Conservation (phyloP, 2,113 vertebrate species). For the Fregata magnificens region DNA sequence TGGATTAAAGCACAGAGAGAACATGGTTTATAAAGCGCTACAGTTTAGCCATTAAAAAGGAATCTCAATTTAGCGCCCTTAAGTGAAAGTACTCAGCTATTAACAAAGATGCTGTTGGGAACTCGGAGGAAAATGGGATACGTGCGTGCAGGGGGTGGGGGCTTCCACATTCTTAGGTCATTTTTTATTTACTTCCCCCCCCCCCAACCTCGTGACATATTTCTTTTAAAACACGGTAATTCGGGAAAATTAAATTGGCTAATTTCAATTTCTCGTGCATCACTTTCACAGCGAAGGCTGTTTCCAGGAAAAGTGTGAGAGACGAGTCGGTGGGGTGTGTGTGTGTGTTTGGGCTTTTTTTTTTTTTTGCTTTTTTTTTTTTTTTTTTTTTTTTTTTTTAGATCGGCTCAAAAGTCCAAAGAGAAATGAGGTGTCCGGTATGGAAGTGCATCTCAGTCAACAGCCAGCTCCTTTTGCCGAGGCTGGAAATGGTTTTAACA, state of each 20-base stretch:
- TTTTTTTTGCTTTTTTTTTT: too few species aligned
- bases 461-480: slow-evolving; percentile 72
- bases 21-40: slow-evolving; percentile 36
- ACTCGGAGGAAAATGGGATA: slow-evolving; percentile 13
- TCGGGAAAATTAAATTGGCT: background rate
- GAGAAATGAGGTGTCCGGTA: slow-evolving; percentile 76
- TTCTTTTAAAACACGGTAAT: background rate
- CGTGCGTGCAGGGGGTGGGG: background rate
- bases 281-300: background rate
- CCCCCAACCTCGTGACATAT: background rate
- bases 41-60: slow-evolving; percentile 57
- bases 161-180: background rate
- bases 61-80: slow-evolving; percentile 32
- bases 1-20: slow-evolving; percentile 40
- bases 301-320: background rate
- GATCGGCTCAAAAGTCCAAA: background rate
- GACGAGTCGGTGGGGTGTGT: background rate
- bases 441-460: slow-evolving; percentile 76
- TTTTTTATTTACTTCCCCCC: background rate
- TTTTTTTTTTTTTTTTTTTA: background rate
- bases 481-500: slow-evolving; percentile 94
- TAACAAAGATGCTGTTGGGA: slow-evolving; percentile 40
- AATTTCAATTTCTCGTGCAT: background rate
- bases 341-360: background rate
- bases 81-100: slow-evolving; percentile 40